Base-by-base conservation (phyloP, 2,888 invertebrate species). In the Phania funesta region DNA sequence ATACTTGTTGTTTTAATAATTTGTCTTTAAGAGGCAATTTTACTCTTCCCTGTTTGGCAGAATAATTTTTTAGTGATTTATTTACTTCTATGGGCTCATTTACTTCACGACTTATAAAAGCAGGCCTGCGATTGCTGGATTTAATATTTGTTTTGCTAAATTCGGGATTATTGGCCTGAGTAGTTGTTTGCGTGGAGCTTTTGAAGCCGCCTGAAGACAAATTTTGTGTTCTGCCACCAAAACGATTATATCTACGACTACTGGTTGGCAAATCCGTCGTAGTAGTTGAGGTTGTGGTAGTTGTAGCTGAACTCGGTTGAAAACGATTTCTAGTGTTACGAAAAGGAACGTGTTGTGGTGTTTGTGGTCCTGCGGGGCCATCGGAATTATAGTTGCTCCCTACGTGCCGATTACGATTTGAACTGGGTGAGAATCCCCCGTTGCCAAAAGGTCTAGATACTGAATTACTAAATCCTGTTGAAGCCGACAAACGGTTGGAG, bases 31-130 rank as follows among this genome's bases (percentile, higher is more conserved):
- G 77, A 68, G 78, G 86, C 74, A 87, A 74, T 83, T 86, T 90
- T 60, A 86, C 73, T 48, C 90, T 86, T 54, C 87, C 87, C 44
- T 84, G 83, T 11, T 87, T 87, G 35, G 84, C 83, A 35, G 71
- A 84, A 38, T 87, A 86, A 1, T 87, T 88, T 18, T 87, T 85
- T 78, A 86, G 83, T 9, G 38, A 7, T 67, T 84, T 82, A 4
- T 84, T 84, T n/a, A 80, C 46, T n/a, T 85, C 87, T 3, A 86
- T 85, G 0, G 90, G 90, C 13, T 88, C 89, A 74, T 91, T 91
- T 2, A 89, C 86, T 44, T 90, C 91, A 1, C 90, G 89, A 80
- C 90, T 91, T 11, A 89, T 88, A 70, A 90, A 88, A 9, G 89
- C 87, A n/a, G 89, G 89, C 3, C 88, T 85, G 4, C 87, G 86